Conservation (phyloP, 2,888 invertebrate species). For the Bhutanitis thaidina region DNA sequence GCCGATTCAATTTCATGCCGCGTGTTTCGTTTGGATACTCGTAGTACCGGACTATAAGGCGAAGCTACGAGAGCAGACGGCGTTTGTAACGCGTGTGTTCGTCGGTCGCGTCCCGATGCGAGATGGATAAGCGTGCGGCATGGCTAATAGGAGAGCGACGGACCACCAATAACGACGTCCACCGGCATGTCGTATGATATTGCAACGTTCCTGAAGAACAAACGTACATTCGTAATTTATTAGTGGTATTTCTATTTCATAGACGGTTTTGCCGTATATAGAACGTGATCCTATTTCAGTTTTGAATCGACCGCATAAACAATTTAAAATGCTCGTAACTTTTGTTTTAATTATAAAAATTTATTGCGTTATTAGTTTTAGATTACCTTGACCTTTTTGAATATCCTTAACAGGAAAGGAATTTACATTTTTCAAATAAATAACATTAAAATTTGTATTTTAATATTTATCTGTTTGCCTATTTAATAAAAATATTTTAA, state of each 20-base stretch:
- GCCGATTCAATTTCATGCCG: background rate
- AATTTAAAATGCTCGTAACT: background rate
- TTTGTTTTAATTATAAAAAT: background rate
- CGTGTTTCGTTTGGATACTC: constrained; percentile 8
- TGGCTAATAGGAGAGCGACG: constrained; percentile 31
- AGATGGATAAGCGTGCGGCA: constrained; percentile 31
- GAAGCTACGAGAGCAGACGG: constrained; percentile 5
- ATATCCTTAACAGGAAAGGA: no score
- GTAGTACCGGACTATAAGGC: constrained; percentile 13
- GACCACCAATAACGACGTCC: constrained; percentile 35
- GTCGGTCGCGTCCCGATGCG: constrained; percentile 26
- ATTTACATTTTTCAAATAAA: no score
- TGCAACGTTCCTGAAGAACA: constrained; percentile 27
- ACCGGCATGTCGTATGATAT: constrained; percentile 22
- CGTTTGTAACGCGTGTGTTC: constrained; percentile 21
- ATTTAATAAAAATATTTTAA: no score
- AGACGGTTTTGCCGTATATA: constrained; percentile 19
- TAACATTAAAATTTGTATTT: no score
- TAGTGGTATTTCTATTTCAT: constrained; percentile 47
- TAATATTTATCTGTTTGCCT: no score
- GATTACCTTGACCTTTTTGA: no score
- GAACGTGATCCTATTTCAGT: constrained; percentile 8
- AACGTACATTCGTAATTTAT: constrained; percentile 45
- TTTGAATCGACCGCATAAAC: background rate
- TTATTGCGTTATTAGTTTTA: no score